A percentile compares a stretch with the other conserved stretches of the same genome.
Conservation (phyloP, 2,113 vertebrate species). For the Pyxicephalus adspersus region DNA sequence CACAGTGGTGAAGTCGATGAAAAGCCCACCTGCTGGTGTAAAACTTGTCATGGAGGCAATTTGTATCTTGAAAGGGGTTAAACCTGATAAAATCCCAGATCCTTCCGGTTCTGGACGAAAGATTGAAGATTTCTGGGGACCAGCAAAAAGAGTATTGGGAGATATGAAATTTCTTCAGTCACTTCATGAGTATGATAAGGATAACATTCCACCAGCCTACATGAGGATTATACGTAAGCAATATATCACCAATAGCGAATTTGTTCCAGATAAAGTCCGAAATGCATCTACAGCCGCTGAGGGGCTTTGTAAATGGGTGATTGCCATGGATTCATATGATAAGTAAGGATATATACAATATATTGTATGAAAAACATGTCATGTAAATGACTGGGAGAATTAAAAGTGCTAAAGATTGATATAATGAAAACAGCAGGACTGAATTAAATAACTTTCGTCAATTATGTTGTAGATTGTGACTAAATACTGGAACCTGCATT, state of each 20-base stretch:
- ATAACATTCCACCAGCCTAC: conserved; percentile 80
- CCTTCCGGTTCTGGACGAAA: conserved; percentile 84
- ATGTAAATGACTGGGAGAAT: too few relatives aligned
- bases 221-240: conserved; percentile 83
- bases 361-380: neutral
- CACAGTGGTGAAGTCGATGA: conserved; percentile 92
- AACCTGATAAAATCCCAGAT: conserved; percentile 85
- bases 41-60: conserved; percentile 93
- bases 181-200: conserved; percentile 89
- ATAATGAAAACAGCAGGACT: too few relatives aligned
- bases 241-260: conserved; percentile 90
- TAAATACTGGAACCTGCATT: too few relatives aligned
- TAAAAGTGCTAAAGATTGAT: too few relatives aligned
- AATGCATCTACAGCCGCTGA: conserved; percentile 88
- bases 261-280: conserved; percentile 88
- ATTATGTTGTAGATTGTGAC: too few relatives aligned
- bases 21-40: conserved; percentile 85
- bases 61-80: conserved; percentile 90
- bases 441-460: too few relatives aligned
- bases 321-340: conserved; percentile 87
- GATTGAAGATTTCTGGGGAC: conserved; percentile 90
- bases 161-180: conserved; percentile 89
- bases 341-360: conserved; percentile 68
- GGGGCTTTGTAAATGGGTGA: conserved; percentile 89
- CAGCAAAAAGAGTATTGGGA: conserved; percentile 87